Evolutionary conservation across 2,797 vertebrate species (phyloP), one percentile per base, ranked within the genome.

Genomic region (Hoplostethus atlanticus): DNA sequence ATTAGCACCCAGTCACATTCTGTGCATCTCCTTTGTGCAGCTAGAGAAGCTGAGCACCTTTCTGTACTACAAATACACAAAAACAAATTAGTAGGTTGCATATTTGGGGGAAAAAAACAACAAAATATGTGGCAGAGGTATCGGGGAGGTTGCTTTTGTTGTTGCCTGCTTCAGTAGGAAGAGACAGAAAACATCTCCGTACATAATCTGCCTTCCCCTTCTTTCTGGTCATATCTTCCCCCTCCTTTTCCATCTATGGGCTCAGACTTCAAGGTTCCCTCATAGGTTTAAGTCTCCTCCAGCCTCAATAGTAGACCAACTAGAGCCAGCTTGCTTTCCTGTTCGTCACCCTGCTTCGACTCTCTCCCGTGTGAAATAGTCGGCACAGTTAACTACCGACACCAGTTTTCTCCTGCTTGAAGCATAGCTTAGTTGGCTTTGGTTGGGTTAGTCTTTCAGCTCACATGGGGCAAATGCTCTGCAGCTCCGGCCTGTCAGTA

Each of bases 371-470:
- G 17, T 34, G 30, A 61, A 46, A 48, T 63, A 42, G 28, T 28
- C 3, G 28, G 3, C 56, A 3, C 16, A 51, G 50, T 71, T 36
- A n/a, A 62, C 64, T 55, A 58, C 58, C 68, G 51, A 28, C 48
- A 28, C 59, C 52, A 50, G 36, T 58, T 65, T 42, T 56, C 76
- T 76, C 30, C 67, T 34, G 36, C 68, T 36, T 64, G 68, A 64
- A 47, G 42, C 63, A 40, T 15, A 17, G 46, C 63, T 44, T 63
- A 36, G 47, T 44, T 46, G n/a, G 63, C 12, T 21, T 65, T 54
- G 28, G 28, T 28, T 28, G 28, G 28, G 28, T 21, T 28, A 28
- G 28, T 28, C 28, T 28, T 28, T 3, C 3, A 28, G 2, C 28
- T 28, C 28, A 28, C 28, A 28, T 0, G 3, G 28, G 28, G 28